These are phyloP conservation scores for Heliconius hewitsoni DNA, from an alignment of 1,140 invertebrate species.

Conservation along the genomic window DNA sequence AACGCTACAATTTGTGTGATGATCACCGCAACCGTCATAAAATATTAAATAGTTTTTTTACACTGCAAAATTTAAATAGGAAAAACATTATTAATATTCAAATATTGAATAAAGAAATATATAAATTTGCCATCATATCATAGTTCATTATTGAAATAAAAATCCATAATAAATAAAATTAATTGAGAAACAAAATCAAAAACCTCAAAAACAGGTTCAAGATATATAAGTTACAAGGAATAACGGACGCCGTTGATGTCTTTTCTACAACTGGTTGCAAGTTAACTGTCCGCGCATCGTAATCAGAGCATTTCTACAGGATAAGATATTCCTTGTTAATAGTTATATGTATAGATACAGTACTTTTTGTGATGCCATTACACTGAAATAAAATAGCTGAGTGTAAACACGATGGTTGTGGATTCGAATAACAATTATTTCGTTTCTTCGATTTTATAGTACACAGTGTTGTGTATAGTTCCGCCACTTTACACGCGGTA, in stretches of 20 bases:
- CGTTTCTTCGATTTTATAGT: background rate
- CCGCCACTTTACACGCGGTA: too few species aligned
- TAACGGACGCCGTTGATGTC: slow-evolving; percentile 47
- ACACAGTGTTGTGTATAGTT: too few species aligned
- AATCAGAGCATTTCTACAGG: slow-evolving; percentile 28
- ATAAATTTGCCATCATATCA: too few species aligned
- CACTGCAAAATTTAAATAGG: too few species aligned
- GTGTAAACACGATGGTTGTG: background rate
- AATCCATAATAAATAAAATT: too few species aligned
- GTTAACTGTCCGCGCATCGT: slow-evolving; percentile 25
- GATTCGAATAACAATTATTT: background rate
- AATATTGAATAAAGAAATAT: too few species aligned
- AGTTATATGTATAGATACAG: background rate
- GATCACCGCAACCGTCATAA: too few species aligned
- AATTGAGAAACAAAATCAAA: background rate
- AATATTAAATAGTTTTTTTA: too few species aligned
- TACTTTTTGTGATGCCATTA: background rate
- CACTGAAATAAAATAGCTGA: background rate
- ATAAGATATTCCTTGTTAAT: background rate
- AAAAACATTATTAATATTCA: too few species aligned
- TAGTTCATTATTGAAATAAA: too few species aligned
- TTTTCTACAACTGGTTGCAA: slow-evolving; percentile 44
- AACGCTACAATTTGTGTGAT: background rate
- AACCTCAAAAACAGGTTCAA: slow-evolving; percentile 7
- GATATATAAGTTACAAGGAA: slow-evolving; percentile 16